Evolutionary conservation across 2,888 invertebrate species (phyloP).

Genomic region (Agrochola circellaris): DNA sequence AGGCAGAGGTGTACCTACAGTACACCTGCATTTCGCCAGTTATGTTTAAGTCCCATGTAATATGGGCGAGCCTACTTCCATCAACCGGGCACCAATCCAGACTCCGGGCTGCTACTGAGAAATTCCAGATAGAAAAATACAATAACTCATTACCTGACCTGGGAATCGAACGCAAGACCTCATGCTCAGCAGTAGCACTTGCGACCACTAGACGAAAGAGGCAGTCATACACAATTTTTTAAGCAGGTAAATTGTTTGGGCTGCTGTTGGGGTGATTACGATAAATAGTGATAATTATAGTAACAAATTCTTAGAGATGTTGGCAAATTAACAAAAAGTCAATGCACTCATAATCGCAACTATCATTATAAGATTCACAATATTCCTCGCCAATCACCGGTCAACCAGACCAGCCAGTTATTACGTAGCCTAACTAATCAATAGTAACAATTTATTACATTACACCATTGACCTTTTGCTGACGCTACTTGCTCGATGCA

Average conservation of each 20-base stretch:
- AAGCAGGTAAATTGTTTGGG: background rate
- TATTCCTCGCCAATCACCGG: constrained; percentile 21
- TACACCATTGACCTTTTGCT: constrained; percentile 57
- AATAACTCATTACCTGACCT: too few relatives aligned
- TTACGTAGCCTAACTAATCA: constrained; percentile 54
- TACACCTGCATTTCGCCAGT: too few relatives aligned
- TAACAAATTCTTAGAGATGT: background rate
- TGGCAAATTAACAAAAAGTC: constrained; percentile 22
- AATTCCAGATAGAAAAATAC: too few relatives aligned
- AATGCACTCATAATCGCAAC: constrained; percentile 19
- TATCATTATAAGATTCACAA: constrained; percentile 10
- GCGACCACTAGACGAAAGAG: too few relatives aligned
- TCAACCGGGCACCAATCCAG: too few relatives aligned
- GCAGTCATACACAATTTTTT: too few relatives aligned
- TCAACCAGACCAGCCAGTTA: constrained; percentile 2
- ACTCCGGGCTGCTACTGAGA: too few relatives aligned
- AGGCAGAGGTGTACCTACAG: too few relatives aligned
- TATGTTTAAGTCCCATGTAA: too few relatives aligned
- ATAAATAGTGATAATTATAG: background rate
- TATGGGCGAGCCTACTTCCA: too few relatives aligned
- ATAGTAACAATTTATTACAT: constrained; percentile 44
- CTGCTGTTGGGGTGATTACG: background rate
- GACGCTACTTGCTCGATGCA: constrained; percentile 30
- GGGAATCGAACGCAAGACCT: too few relatives aligned
- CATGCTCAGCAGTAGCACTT: too few relatives aligned